Base-by-base conservation (phyloP, 2,888 invertebrate species). In the Noctua comes region DNA sequence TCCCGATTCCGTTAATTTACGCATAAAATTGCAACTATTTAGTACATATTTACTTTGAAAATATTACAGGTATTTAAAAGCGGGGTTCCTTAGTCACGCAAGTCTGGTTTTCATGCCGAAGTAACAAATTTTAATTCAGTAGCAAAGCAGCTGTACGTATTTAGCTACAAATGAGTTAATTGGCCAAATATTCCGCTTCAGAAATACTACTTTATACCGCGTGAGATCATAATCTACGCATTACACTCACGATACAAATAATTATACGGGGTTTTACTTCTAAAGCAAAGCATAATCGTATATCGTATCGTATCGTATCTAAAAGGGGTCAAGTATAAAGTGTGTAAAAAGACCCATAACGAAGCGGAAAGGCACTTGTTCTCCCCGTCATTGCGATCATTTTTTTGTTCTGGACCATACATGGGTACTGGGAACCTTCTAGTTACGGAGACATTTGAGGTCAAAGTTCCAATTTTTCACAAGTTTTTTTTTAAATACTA, bases 181-280 rank as follows among this genome's bases (percentile, higher is more conserved):
- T 77, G 77, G 73, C 18, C 64, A 70, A 81, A 69, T 68, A 76
- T 74, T 74, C 10, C 64, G 59, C 13, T 71, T 31, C 36, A 68
- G 31, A 62, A 59, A 73, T 64, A n/a, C 66, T 43, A 43, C 10
- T 48, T 46, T 24, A 31, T 8, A 70, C 31, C 16, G 27, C 65
- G 77, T 70, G 77, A 77, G 81, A 84, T 84, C 18, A 68, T 24
- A 68, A 84, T 84, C 84, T 73, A 31, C 57, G 11, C 71, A 73
- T 76, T 84, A 51, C 36, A 64, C 77, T 66, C 69, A 72, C 77
- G 80, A 48, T 68, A 77, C n/a, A 68, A 76, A 76, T 59, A 70
- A 68, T 70, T 51, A 57, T 71, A 59, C 27, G 24, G 18, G 13
- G 57, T 51, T 59, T 69, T 79, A 57, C 36, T 72, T 46, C 43